These are phyloP conservation scores for Balearica regulorum DNA, from an alignment of 2,797 vertebrate species.

Conservation along the genomic window DNA sequence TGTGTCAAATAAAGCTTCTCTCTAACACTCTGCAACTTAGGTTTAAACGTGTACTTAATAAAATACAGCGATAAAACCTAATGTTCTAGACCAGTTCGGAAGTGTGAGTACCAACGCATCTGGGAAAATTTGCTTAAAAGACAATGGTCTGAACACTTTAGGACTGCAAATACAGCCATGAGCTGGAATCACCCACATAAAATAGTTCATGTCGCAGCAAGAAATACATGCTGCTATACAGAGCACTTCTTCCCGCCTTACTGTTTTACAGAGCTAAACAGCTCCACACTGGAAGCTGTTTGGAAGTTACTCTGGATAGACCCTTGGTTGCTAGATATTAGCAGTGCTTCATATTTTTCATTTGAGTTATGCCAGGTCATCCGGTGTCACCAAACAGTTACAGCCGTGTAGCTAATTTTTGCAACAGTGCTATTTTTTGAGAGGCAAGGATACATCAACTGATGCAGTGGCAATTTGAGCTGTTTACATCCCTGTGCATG, in stretches of 20 bases:
- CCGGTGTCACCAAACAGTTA: not conserved
- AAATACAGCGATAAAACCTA: not conserved
- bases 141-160: not conserved
- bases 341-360: not conserved
- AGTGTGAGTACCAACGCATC: not conserved
- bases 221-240: not conserved
- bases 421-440: not conserved
- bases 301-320: not conserved
- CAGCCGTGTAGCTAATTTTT: not conserved
- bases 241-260: not conserved
- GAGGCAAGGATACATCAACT: not conserved
- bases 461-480: not conserved
- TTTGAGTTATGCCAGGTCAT: not conserved
- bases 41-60: not conserved
- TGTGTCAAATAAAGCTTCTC: not conserved
- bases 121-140: not conserved
- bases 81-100: not conserved
- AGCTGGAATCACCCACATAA: not conserved
- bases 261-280: not conserved
- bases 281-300: too few relatives aligned
- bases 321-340: not conserved
- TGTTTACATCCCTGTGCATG: constrained; percentile 4
- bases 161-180: not conserved
- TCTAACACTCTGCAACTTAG: not conserved
- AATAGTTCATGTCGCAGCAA: not conserved